Evolutionary conservation across 2,797 vertebrate genomes (phyloP), one percentile per base, ranked within the genome.

Genomic region (Myotis myotis): DNA sequence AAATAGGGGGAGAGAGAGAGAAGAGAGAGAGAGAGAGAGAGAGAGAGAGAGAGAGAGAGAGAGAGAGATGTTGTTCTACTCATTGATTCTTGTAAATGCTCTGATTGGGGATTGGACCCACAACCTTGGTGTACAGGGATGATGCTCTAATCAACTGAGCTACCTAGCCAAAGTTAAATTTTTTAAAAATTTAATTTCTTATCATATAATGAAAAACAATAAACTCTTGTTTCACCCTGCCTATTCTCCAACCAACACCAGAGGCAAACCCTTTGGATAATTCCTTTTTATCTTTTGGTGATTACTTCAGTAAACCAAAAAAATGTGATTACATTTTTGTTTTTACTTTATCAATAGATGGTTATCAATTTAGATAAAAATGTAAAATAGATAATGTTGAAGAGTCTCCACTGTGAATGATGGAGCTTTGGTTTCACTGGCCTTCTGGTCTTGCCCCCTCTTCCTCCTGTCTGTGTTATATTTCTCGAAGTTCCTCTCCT

Each of bases 201-300:
- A 70, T 23, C 11, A 2, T 72, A 30, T 83, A 28, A 75, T n/a
- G 17, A 79, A 83, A 89, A 62, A 30, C 71, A 60, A 6, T 66
- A 30, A 80, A 44, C 11, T 30, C 30, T 41, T 76, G 10, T 53
- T 9, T 64, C 13, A 2, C 1, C 4, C 15, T 78, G 25, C 16
- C 38, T 90, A 0, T 53, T 75, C 16, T 84, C 79, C 11, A 74
- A 49, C n/a, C 2, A 33, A 91, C 1, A 49, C 17, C 17, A 30
- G 47, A 64, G 5, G 53, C 4, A 94, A 78, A 83, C 1, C 28
- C 22, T 84, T 53, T 75, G 55, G 13, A 19, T 62, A n/a, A 55
- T 92, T 93, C 68, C 44, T 83, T 75, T 94, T 94, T 36, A 36
- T 64, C 36, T 55, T 91, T 86, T 76, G 23, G 20, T 66, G 30